Base-by-base conservation (phyloP, 2,113 vertebrate genomes). In the Ia io region DNA sequence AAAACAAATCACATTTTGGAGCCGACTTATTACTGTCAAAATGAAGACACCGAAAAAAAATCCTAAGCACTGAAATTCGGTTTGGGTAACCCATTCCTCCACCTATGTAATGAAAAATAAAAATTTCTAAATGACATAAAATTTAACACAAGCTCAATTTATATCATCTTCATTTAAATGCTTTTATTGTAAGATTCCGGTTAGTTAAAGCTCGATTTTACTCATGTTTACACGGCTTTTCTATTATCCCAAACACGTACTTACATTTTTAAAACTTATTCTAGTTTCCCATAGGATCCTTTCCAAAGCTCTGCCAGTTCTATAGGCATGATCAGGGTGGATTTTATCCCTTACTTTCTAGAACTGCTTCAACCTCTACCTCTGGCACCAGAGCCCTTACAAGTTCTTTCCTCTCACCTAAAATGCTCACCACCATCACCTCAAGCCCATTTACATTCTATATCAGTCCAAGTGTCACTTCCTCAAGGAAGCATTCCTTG, bases 261-360 rank as follows among this genome's bases (percentile, higher is more conserved):
- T 87, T 90, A 30, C 10, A 69, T 84, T 95, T 90, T 61, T 94
- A 49, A 59, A 12, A 91, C 42, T 94, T 40, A 78, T 9, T 83
- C 20, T 84, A 61, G 25, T 37, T 93, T 53, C 14, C 14, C 28
- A 84, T 4, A 61, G 30, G 40, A n/a, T 70, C 5, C 56, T 94
- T 91, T 67, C 9, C 47, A 88, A 85, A 95, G 16, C 8, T 84
- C 76, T 86, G 73, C 32, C 35, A 4, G 32, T 83, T 92, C 40
- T 69, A 23, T 18, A 9, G 32, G 18, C 20, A 71, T 63, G 69
- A 32, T 20, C 53, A 59, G 69, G 82, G 76, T 20, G 3, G 22
- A 83, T 32, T 20, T 42, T 63, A 85, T 23, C 10, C 13, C 18
- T 70, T 83, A 84, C 25, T 69, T 96, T 86, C 47, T 74, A 25